Evolutionary conservation across 2,888 invertebrate genomes (phyloP), one percentile per base, ranked within the genome.

Genomic region (Erpobdella octoculata): DNA sequence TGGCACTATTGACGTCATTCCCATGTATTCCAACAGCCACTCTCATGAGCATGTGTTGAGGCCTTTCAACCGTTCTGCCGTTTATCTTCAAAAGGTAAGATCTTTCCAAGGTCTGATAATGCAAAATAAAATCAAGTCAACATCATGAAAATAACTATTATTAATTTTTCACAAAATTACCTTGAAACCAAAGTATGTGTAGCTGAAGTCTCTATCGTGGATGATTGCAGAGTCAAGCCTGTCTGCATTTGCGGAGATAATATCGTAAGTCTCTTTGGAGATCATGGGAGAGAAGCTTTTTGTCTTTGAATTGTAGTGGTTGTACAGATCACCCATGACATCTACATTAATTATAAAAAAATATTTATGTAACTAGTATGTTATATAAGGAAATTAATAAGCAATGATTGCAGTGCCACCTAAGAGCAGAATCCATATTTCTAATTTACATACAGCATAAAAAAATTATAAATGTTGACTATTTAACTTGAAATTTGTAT

Each of bases 41-140:
- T 78, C 98, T 86, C 98, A 98, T 98, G 72, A 98, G 85, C 95
- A 98, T 92, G 79, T 98, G 96, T 80, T 98, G 97, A 0, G 98
- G 98, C 36, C 98, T 87, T 83, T 98, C 98, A 0, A 88, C 94
- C 68, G 95, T 80, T 87, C 92, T 92, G 0, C 90, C 90, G 81
- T 92, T 87, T 69, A 95, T 91, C 85, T 91, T 93, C 73, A 97
- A 84, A 76, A 98, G 85, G 83, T 98, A 98, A 0, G 96, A 95
- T 64, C 93, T 87, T 80, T 98, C 97, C 71, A 98, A 85, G 0
- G 97, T 98, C 87, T 87, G 33, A 12, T n/a, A 31, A 31, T 31
- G 33, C 41, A 41, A 12, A 41, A 48, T 48, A 6, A 48, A 5
- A 21, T 48, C 48, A 48, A 48, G 25, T 21, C 48, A 48, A 48